Conservation (phyloP, 2,113 vertebrate species). For the Rhynchomys soricoides region DNA sequence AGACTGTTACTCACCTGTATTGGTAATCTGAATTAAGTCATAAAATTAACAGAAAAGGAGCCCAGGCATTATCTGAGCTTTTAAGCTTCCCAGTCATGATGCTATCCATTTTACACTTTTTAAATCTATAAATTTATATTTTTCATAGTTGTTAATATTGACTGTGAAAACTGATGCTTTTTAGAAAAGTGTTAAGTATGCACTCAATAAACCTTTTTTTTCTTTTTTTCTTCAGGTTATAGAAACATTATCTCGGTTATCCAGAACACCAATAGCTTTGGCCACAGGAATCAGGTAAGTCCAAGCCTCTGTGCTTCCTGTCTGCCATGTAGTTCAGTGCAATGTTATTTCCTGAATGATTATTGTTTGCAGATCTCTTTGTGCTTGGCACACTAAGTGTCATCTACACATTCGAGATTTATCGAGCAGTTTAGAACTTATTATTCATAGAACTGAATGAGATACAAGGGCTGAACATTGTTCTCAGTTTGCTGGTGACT, state of each 20-base stretch:
- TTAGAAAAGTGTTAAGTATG: not conserved
- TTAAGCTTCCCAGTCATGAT: not conserved
- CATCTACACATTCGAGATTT: not conserved
- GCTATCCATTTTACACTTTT: not conserved
- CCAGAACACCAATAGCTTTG: conserved; percentile 90
- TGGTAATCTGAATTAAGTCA: not conserved
- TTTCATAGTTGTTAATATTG: not conserved
- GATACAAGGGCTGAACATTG: not conserved
- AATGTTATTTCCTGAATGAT: not conserved
- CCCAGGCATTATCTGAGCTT: not conserved
- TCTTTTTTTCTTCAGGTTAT: conserved; percentile 90
- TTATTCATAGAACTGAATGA: not conserved
- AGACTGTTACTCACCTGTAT: not conserved
- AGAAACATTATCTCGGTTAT: conserved; percentile 95
- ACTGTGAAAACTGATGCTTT: not conserved
- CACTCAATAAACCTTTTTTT: not conserved
- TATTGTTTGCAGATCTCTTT: not conserved
- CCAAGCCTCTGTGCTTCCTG: rapidly evolving
- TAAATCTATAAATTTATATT: not conserved
- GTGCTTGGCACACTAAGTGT: not conserved
- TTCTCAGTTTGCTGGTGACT: not conserved
- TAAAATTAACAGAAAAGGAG: not conserved
- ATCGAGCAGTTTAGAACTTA: not conserved
- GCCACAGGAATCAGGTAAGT: conserved; percentile 94
- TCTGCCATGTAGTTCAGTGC: not conserved